Conservation (phyloP, 1,140 invertebrate genomes). For the Sarcophaga bullata region DNA sequence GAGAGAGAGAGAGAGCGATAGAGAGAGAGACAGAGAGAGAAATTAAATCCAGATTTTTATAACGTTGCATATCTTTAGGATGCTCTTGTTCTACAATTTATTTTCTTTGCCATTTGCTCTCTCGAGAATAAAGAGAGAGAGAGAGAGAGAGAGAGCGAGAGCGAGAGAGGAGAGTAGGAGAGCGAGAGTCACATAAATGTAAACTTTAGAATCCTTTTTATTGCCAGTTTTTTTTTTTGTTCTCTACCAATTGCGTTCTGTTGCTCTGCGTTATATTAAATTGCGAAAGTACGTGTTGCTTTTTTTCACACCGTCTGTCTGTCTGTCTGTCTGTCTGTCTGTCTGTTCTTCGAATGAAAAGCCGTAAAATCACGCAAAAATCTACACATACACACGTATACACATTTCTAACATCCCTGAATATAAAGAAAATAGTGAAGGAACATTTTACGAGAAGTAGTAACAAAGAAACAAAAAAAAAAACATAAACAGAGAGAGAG, state of each 20-base stretch:
- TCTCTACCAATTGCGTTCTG: too few relatives aligned
- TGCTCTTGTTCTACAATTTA: not conserved
- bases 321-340: not conserved
- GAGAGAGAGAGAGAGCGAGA: not conserved
- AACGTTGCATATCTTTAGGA: not conserved
- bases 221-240: too few relatives aligned
- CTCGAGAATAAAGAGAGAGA: not conserved
- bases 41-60: not conserved
- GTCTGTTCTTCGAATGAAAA: not conserved
- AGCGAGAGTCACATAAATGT: not conserved
- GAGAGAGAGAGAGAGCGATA: too few relatives aligned
- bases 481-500: too few relatives aligned
- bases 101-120: not conserved
- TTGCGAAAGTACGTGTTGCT: slow-evolving; percentile 19
- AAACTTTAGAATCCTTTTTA: not conserved
- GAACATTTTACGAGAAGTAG: too few relatives aligned
- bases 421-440: not conserved
- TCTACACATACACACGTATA: not conserved
- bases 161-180: not conserved
- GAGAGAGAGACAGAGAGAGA: not conserved
- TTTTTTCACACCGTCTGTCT: not conserved
- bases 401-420: not conserved
- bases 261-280: not conserved
- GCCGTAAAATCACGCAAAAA: not conserved
- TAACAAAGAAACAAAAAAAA: too few relatives aligned